Percentiles rank a stretch among this genome's conserved stretches.
Evolutionary conservation across 2,888 invertebrate species (phyloP).

Genomic region (Spicauda simplicius): DNA sequence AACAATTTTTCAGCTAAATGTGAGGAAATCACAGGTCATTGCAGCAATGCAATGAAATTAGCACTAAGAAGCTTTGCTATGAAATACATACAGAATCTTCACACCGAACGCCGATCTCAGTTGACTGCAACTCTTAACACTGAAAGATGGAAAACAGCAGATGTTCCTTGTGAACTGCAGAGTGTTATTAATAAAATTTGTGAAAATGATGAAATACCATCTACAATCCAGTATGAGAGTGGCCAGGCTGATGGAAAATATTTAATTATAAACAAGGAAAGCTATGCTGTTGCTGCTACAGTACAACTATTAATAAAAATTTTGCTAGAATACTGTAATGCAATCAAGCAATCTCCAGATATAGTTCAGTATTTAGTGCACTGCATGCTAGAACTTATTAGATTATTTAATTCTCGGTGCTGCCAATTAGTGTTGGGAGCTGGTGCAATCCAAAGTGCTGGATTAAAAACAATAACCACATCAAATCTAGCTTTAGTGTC

Average conservation of each 20-base stretch:
- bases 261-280: slow-evolving; percentile 88
- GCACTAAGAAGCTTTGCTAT: slow-evolving; percentile 95
- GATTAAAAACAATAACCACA: slow-evolving; percentile 96
- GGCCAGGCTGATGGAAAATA: slow-evolving; percentile 81
- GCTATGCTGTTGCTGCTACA: slow-evolving; percentile 91
- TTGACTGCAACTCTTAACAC: slow-evolving; percentile 93
- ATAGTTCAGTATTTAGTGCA: slow-evolving; percentile 92
- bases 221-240: slow-evolving; percentile 60
- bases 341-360: slow-evolving; percentile 90
- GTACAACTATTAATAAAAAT: slow-evolving; percentile 95
- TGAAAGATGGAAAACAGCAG: slow-evolving; percentile 97
- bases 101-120: slow-evolving; percentile 94
- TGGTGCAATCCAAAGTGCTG: slow-evolving; percentile 97
- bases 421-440: slow-evolving; percentile 98
- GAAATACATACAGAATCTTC: slow-evolving; percentile 96
- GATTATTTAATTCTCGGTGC: slow-evolving; percentile 94
- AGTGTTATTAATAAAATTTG: slow-evolving; percentile 90
- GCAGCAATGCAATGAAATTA: slow-evolving; percentile 91
- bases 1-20: slow-evolving; percentile 91
- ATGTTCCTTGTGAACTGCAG: slow-evolving; percentile 96
- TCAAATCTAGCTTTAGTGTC: slow-evolving; percentile 95
- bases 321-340: slow-evolving; percentile 95
- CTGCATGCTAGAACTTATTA: slow-evolving; percentile 94
- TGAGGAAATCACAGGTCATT: slow-evolving; percentile 89
- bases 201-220: slow-evolving; percentile 79